Evolutionary conservation across 2,113 vertebrate genomes (phyloP).

Genomic region (Cephalopholis sonnerati): DNA sequence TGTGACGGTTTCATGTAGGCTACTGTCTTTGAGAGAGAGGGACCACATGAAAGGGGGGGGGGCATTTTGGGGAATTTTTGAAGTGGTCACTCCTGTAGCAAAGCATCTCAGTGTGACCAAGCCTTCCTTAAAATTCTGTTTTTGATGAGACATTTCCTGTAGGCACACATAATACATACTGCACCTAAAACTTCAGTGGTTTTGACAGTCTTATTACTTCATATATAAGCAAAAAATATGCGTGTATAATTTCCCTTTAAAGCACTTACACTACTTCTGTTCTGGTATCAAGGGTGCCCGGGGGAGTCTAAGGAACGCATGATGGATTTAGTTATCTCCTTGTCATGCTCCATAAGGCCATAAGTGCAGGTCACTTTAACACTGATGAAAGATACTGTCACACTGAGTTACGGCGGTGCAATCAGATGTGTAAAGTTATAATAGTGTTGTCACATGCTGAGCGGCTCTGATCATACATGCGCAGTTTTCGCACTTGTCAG

Average conservation of each 20-base stretch:
- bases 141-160: no score
- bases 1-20: no score
- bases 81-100: no score
- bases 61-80: no score
- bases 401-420: constrained; percentile 14
- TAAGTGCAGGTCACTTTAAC: constrained; percentile 7
- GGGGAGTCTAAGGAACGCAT: not conserved
- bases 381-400: constrained; percentile 21
- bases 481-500: not conserved
- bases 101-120: no score
- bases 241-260: no score
- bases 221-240: no score
- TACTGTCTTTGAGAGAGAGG: no score
- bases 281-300: not conserved
- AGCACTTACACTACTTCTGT: not conserved
- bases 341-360: not conserved
- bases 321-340: not conserved
- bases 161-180: not conserved
- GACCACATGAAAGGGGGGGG: no score
- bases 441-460: constrained; percentile 8
- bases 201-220: no score
- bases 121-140: no score
- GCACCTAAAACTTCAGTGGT: not conserved
- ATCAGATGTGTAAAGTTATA: constrained; percentile 6
- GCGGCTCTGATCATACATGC: not conserved